Evolutionary conservation across 2,113 vertebrate genomes (phyloP).

Genomic region (Tyrannus savana): DNA sequence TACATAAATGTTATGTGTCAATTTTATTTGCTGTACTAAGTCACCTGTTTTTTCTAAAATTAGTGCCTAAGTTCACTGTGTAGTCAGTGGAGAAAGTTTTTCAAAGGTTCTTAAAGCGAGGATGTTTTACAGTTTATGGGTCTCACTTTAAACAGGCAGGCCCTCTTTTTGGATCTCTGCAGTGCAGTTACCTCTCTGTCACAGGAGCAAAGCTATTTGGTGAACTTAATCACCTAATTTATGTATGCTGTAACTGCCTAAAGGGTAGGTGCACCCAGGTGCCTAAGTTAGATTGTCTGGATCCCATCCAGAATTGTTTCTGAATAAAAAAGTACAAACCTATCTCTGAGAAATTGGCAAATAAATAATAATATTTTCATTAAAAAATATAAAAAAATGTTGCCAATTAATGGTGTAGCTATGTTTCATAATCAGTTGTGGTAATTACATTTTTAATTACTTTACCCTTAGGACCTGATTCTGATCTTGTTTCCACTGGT

Average conservation of each 20-base stretch:
- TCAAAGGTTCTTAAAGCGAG: not conserved
- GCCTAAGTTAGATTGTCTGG: not conserved
- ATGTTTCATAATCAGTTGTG: slow-evolving; percentile 19
- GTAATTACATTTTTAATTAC: slow-evolving; percentile 60
- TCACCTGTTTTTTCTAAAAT: not conserved
- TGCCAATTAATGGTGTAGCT: not conserved
- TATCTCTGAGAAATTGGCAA: not conserved
- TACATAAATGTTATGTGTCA: not conserved
- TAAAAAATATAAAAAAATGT: not conserved
- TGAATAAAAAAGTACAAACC: not conserved
- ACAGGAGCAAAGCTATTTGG: not conserved
- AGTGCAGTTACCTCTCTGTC: not conserved
- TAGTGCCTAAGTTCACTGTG: not conserved
- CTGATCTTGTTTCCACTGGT: slow-evolving; percentile 18
- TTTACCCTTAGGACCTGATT: slow-evolving; percentile 50
- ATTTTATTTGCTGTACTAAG: not conserved
- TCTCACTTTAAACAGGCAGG: not conserved
- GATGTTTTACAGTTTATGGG: not conserved
- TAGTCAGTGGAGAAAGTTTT: not conserved
- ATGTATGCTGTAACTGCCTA: not conserved
- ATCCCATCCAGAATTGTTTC: not conserved
- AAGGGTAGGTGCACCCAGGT: not conserved
- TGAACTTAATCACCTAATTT: not conserved
- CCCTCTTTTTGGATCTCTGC: not conserved
- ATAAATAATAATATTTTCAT: not conserved